Percentiles rank a stretch among this genome's conserved stretches.
phyloP scores from a whole-genome alignment of 2,797 vertebrate species.

The Apogon hyalosoma region DNA sequence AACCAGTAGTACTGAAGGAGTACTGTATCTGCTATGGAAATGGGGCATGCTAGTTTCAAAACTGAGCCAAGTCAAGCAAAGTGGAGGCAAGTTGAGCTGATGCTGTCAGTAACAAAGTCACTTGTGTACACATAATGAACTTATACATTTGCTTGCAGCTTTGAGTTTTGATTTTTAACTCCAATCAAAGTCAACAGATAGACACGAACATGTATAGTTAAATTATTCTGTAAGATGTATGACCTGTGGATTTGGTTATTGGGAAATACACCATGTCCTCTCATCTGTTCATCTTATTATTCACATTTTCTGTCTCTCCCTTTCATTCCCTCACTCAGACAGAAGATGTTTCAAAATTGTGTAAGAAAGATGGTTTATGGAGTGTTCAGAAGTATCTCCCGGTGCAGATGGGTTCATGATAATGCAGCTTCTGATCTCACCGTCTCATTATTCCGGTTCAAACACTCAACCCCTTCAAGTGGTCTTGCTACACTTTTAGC shows the following conservation, averaged over 20 bases:
- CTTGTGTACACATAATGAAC: too few relatives aligned
- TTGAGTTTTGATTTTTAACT: too few relatives aligned
- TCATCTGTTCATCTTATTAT: slow-evolving; percentile 56
- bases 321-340: slow-evolving; percentile 36
- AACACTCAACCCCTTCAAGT: slow-evolving; percentile 67
- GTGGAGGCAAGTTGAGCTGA: too few relatives aligned
- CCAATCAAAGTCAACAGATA: too few relatives aligned
- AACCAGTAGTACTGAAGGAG: too few relatives aligned
- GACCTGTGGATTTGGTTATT: slow-evolving; percentile 37
- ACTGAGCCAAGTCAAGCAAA: too few relatives aligned
- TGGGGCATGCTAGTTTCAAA: too few relatives aligned
- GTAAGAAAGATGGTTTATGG: slow-evolving; percentile 59
- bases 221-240: slow-evolving; percentile 2
- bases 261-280: slow-evolving; percentile 50
- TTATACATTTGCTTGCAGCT: too few relatives aligned
- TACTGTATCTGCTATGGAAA: too few relatives aligned
- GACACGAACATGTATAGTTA: too few relatives aligned
- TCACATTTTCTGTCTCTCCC: slow-evolving; percentile 13
- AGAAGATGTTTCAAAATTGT: slow-evolving; percentile 51
- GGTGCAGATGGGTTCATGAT: slow-evolving; percentile 71
- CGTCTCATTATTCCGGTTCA: slow-evolving; percentile 74
- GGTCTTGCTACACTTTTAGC: slow-evolving; percentile 75
- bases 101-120: too few relatives aligned
- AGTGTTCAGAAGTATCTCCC: slow-evolving; percentile 61
- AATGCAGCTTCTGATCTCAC: slow-evolving; percentile 72